Base-by-base conservation (phyloP, 2,888 invertebrate genomes). In the Mythimna albipuncta region DNA sequence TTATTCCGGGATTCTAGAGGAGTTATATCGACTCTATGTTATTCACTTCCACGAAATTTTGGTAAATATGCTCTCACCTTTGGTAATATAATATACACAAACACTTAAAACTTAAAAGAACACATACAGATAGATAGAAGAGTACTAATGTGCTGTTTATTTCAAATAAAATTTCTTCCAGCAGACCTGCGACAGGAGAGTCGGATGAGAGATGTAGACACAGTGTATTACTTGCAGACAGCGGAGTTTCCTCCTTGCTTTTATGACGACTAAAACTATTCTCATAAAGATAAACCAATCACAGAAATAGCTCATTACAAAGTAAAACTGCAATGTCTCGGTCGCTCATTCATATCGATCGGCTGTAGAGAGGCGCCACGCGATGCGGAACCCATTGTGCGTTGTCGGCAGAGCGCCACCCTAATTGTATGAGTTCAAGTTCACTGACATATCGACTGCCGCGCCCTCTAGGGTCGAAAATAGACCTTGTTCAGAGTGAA, bases 391-490 rank as follows among this genome's bases (percentile, higher is more conserved):
- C 80, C 74, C 69, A 84, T 70, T 81, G 73, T 72, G 64, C 44
- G 63, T 50, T 62, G 55, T 62, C 77, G 77, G 47, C 63, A 11
- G 59, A 65, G 88, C 85, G 88, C 83, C 86, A 81, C 83, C 87
- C 87, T 87, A 89, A 89, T 90, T 90, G 85, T 76, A 50, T 52
- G 79, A 76, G 82, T 90, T 92, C 93, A 93, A 93, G 93, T 90
- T 93, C 93, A 92, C 88, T 90, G 93, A 93, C 92, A 92, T 85
- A 90, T 91, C 90, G 90, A 90, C 89, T 83, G 86, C 81, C 75
- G 77, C 83, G 78, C 85, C 84, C 73, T 80, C 71, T 69, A 77
- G 72, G 72, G 75, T 75, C 77, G 52, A 10, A n/a, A 16, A 41
- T 1, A 44, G 61, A 41, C 13, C 61, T 21, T 21, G 61, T 41